A percentile compares a stretch with the other conserved stretches of the same genome.
Conservation (phyloP, 2,797 vertebrate species). For the Sphaeramia orbicularis region DNA sequence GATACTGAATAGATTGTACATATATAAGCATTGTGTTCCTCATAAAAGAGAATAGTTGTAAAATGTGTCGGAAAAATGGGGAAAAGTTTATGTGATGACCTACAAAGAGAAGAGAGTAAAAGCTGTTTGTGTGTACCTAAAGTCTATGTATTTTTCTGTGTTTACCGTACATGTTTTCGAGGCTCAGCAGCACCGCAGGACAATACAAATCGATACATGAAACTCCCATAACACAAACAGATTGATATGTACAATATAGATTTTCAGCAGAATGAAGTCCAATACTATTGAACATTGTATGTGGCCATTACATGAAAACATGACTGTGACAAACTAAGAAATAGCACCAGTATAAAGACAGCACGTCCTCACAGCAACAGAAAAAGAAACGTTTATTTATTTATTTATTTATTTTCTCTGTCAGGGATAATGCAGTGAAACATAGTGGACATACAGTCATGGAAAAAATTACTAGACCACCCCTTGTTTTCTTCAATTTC, state of each 20-base stretch:
- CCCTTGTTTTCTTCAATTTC: too few relatives aligned
- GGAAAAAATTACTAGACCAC: too few relatives aligned
- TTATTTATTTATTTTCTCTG: too few relatives aligned
- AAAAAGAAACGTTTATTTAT: conserved; percentile 31
- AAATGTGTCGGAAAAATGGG: conserved; percentile 30
- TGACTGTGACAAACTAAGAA: conserved; percentile 23
- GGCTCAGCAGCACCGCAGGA: not conserved
- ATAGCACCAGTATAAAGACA: conserved; percentile 37
- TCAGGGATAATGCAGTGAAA: too few relatives aligned
- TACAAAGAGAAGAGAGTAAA: conserved; percentile 48
- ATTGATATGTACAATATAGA: conserved; percentile 6
- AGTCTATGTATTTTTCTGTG: not conserved
- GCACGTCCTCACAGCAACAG: conserved; percentile 17
- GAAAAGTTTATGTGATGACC: conserved; percentile 25
- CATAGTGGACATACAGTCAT: too few relatives aligned
- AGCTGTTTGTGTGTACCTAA: conserved; percentile 29
- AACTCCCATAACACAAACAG: not conserved
- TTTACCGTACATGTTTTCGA: conserved; percentile 21
- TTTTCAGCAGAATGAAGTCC: not conserved
- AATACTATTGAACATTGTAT: conserved; percentile 1
- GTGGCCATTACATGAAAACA: conserved; percentile 14
- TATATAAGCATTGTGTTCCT: too few relatives aligned
- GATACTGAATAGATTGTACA: too few relatives aligned
- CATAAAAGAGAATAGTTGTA: conserved; percentile 45
- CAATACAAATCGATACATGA: not conserved